These are phyloP conservation scores for Pygoscelis antarcticus DNA, from an alignment of 2,113 vertebrate genomes.

Conservation along the genomic window DNA sequence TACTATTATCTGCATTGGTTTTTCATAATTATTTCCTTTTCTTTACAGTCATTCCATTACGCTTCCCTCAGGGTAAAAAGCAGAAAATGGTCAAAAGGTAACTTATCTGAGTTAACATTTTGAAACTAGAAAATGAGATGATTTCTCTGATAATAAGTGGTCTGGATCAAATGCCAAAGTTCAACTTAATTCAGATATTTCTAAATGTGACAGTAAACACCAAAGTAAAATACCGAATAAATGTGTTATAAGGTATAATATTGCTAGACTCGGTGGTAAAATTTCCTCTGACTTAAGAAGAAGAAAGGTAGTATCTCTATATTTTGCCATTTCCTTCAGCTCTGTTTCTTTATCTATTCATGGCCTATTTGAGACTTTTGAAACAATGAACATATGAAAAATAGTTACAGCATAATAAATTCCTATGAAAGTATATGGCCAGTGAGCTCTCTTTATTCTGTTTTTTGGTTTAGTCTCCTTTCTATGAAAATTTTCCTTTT, in stretches of 20 bases:
- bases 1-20: not conserved
- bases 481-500: not conserved
- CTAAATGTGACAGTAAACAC: not conserved
- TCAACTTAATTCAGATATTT: not conserved
- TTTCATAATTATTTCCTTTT: not conserved
- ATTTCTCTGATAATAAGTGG: not conserved
- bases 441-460: not conserved
- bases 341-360: not conserved
- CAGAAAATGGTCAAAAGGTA: conserved; percentile 92
- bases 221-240: not conserved
- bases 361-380: not conserved
- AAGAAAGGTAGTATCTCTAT: not conserved
- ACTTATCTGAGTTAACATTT: not conserved
- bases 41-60: conserved; percentile 86
- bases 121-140: not conserved
- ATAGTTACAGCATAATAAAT: not conserved
- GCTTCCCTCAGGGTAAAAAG: conserved; percentile 89
- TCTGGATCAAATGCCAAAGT: not conserved
- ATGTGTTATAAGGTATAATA: not conserved
- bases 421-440: not conserved
- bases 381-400: not conserved
- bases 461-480: not conserved
- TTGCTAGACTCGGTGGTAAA: not conserved
- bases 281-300: not conserved
- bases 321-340: not conserved